Base-by-base conservation (phyloP, 2,888 invertebrate species). In the Drosophila limbata region DNA sequence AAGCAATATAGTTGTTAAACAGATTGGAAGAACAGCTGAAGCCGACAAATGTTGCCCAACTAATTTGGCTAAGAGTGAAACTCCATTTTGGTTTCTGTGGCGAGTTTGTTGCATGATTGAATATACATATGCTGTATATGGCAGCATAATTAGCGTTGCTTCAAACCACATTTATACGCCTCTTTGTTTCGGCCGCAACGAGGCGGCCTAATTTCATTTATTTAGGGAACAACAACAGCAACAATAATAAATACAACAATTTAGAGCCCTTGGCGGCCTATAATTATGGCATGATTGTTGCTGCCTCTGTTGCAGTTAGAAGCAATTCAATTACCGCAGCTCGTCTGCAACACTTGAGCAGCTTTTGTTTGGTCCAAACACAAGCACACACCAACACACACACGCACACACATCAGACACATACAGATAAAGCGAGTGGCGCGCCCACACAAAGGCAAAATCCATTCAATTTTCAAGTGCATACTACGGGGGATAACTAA, bases 391-490 rank as follows among this genome's bases (percentile, higher is more conserved):
- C 8, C 42, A 25, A 60, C 21, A 47, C 15, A 35, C 5, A 48
- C 52, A 60, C n/a, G 61, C 56, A 45, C 6, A n/a, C 6, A 11
- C 28, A 42, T 21, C 21, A 21, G n/a, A 40, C 15, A 37, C 19
- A 44, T 10, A 33, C 15, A 56, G 33, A 33, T 31, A 13, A 51
- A 64, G 48, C 48, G 48, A 48, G 31, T 48, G 48, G 33, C 35
- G 33, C 10, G 52, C 17, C 45, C 13, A 47, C 39, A 64, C 42
- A 48, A 37, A 56, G 45, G 47, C 47, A 10, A 53, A 65, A 74
- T 50, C 73, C 69, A 79, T 84, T 88, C 75, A 77, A 73, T 89
- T 87, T 86, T 85, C 80, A 71, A 84, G 81, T 85, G 76, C 83
- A 72, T 74, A 67, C 83, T 68, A 72, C 44, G 59, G 69, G 63